Evolutionary conservation across 2,888 invertebrate species (phyloP), one percentile per base, ranked within the genome.

Genomic region (Strigamia maritima): DNA sequence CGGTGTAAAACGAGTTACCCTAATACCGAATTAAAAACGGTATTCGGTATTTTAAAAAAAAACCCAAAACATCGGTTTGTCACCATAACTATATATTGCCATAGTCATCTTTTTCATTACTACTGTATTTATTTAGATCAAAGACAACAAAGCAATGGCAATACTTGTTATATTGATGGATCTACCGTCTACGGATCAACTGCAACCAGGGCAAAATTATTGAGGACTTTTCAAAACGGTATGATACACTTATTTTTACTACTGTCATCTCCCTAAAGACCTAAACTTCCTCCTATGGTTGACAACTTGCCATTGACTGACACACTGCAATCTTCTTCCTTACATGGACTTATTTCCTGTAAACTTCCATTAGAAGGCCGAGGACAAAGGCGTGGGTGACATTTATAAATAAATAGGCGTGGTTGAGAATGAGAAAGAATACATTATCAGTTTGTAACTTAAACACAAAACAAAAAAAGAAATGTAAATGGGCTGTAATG

Each of bases 161-260:
- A 81, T 54, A 82, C 82, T 4, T 79, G 81, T 1, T 82, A 81
- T 78, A 80, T 82, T 12, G 82, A 82, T 49, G 82, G 80, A 8
- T 82, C 82, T 16, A 77, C 81, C 31, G 80, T 82, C 14, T 82
- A 82, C 28, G 82, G 82, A 16, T 79, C 80, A 0, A 80, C 82
- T 7, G 79, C 81, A 24, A 77, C 81, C 4, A 76, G 79, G 24
- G 80, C 82, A 65, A 76, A 77, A 38, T 74, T 79, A 6, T 75
- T 82, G 16, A 79, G 82, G 38, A 80, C 80, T 28, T 75, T 80
- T 38, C 80, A 80, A 60, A 82, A 82, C 70, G 77, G 70, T 76
- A 80, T 26, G 28, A 79, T 31, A 31, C 31, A 31, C 31, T 31
- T 31, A 31, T 31, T n/a, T n/a, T n/a, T n/a, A n/a, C n/a, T n/a